These are phyloP conservation scores for Folsomia manolachei DNA, from an alignment of 2,888 invertebrate genomes.

Conservation along the genomic window DNA sequence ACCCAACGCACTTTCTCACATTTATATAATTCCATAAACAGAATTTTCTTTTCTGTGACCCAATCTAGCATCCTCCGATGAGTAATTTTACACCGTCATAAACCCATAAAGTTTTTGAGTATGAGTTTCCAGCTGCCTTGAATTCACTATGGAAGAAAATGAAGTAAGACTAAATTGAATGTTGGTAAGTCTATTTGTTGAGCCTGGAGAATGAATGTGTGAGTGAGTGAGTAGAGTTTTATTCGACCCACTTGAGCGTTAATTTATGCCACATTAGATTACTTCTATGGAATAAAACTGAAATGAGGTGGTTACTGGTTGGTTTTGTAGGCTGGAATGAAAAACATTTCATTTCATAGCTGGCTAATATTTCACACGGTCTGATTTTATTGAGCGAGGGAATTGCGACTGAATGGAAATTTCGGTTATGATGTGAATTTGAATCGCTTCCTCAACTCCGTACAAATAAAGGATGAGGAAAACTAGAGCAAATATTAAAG, in stretches of 20 bases:
- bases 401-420: too few relatives aligned
- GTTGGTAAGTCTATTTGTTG: too few relatives aligned
- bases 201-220: background rate
- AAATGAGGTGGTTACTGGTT: background rate
- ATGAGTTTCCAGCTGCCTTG: background rate
- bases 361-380: background rate
- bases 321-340: too few relatives aligned
- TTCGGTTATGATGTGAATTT: background rate
- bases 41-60: too few relatives aligned
- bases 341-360: background rate
- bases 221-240: background rate
- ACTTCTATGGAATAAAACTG: background rate
- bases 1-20: too few relatives aligned
- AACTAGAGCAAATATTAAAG: background rate
- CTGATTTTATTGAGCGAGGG: background rate
- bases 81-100: conserved; percentile 5
- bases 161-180: too few relatives aligned
- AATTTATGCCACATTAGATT: background rate
- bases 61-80: conserved; percentile 1
- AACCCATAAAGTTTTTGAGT: background rate
- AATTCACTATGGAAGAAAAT: background rate
- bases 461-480: background rate
- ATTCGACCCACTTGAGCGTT: background rate
- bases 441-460: too few relatives aligned
- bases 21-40: too few relatives aligned